Percentiles rank a stretch among this genome's conserved stretches.
Evolutionary conservation across 64 coral and sea anemone species (phyloP).

Genomic region (Cladopsammia gracilis): DNA sequence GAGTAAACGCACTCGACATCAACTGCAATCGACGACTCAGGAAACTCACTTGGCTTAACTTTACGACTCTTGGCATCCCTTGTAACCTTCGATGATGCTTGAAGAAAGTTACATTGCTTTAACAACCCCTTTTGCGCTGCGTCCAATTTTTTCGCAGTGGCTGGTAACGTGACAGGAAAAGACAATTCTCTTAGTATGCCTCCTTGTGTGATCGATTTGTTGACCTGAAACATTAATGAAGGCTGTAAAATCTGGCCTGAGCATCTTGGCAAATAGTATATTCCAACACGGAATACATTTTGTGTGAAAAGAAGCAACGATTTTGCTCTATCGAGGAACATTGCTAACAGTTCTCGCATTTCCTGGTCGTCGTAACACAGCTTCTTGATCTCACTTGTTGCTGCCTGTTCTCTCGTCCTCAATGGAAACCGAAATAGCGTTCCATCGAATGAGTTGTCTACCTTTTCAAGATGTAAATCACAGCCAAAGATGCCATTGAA

Average conservation of each 20-base stretch:
- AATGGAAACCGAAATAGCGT: constrained; percentile 83
- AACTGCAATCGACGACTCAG: background rate
- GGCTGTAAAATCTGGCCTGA: constrained; percentile 19
- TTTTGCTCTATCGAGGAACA: constrained; percentile 48
- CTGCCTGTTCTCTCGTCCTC: constrained; percentile 64
- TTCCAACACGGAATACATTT: constrained; percentile 60
- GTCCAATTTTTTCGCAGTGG: background rate
- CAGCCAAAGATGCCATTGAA: constrained; percentile 85
- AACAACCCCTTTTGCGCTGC: constrained; percentile 45
- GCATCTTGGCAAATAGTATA: constrained; percentile 45
- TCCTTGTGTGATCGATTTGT: constrained; percentile 28
- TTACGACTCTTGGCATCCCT: no score
- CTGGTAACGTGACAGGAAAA: constrained; percentile 43
- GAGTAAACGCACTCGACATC: background rate
- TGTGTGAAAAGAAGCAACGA: constrained; percentile 82
- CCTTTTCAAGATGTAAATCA: constrained; percentile 38
- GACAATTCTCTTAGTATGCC: background rate
- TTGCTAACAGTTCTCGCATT: constrained; percentile 35
- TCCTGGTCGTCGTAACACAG: constrained; percentile 57
- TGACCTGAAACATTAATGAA: constrained; percentile 54
- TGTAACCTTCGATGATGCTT: constrained; percentile 59
- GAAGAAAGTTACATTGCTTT: constrained; percentile 59
- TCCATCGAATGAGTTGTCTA: constrained; percentile 56
- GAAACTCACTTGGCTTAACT: background rate
- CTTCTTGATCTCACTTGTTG: constrained; percentile 69